A percentile compares a stretch with the other conserved stretches of the same genome.
Conservation (phyloP, 2,797 vertebrate genomes). For the Melanotaenia maccullochi region DNA sequence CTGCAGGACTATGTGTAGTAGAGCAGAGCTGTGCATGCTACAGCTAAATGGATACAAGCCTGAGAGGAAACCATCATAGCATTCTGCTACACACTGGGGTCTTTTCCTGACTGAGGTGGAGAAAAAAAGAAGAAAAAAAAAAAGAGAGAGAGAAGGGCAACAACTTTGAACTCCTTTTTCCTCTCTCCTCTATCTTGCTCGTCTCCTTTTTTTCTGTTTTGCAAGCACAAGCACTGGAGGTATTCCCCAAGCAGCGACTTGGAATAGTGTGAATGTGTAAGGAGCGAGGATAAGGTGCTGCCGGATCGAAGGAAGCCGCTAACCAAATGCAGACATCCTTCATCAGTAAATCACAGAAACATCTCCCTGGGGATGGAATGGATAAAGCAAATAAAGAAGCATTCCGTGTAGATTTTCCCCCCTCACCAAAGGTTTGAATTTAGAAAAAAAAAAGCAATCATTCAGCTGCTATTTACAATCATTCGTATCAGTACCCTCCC, state of each 20-base stretch:
- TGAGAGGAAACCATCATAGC: constrained; percentile 52
- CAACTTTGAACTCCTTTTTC: constrained; percentile 60
- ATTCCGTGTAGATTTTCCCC: constrained; percentile 48
- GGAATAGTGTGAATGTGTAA: constrained; percentile 69
- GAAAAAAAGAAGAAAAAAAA: constrained; percentile 39
- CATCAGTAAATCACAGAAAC: constrained; percentile 76
- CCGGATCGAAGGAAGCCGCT: constrained; percentile 68
- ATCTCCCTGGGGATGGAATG: constrained; percentile 63
- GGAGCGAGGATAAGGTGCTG: constrained; percentile 67
- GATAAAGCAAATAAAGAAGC: constrained; percentile 81
- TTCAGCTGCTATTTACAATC: constrained; percentile 87
- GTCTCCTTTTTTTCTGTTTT: constrained; percentile 70
- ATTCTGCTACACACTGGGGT: constrained; percentile 53
- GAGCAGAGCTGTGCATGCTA: constrained; percentile 46
- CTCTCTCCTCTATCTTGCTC: constrained; percentile 49
- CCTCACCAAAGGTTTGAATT: constrained; percentile 80
- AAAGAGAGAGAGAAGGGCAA: constrained; percentile 60
- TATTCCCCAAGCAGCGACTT: constrained; percentile 76
- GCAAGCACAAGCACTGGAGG: constrained; percentile 85
- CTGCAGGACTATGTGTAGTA: constrained; percentile 87
- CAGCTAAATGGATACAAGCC: constrained; percentile 63
- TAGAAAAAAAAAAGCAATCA: constrained; percentile 79
- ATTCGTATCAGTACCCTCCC: constrained; percentile 64
- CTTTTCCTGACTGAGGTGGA: constrained; percentile 55
- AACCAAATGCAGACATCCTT: constrained; percentile 77